Evolutionary conservation across 64 coral and sea anemone genomes (phyloP), one percentile per base, ranked within the genome.

Genomic region (Pocillopora damicornis): DNA sequence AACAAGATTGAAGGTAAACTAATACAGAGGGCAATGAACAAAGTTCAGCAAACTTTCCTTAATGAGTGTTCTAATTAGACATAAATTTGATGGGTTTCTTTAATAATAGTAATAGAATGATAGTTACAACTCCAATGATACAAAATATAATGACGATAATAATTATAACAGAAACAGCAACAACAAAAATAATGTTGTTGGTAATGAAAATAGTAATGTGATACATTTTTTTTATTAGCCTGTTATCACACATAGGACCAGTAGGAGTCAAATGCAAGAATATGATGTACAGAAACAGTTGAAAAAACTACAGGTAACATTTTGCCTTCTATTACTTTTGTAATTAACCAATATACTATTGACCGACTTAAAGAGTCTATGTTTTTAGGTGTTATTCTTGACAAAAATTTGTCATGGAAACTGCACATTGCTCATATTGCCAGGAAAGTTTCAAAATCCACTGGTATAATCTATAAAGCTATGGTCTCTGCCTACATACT

Each of bases 271-370:
- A 18, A n/a, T 85, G 64, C 63, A 37, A 72, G 63, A 42, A 15
- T 51, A 85, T 85, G 81, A 69, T 13, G 63, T 85, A 72, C 81
- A 85, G 64, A 85, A 85, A n/a, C 63, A 63, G 20, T 1, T 72
- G 64, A 63, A 85, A 26, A 85, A 85, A 45, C n/a, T 85, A 14
- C 81, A 85, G 81, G 81, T 85, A 72, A 18, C 20, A 45, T 25
- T 71, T 11, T 25, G 67, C 9, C 18, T 71, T 20, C 25, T 23
- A 30, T 71, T 26, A 51, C 7, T 51, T 30, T 30, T 30, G 30
- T 30, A 30, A 30, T 30, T 30, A 30, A 30, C 30, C 30, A 30
- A 30, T 30, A 30, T 30, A 30, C 30, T 30, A 30, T 30, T 30
- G 30, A 30, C 30, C 30, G 30, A 30, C 0, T 30, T 30, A 30